Evolutionary conservation across 2,113 vertebrate species (phyloP).

Genomic region (Oreochromis niloticus): DNA sequence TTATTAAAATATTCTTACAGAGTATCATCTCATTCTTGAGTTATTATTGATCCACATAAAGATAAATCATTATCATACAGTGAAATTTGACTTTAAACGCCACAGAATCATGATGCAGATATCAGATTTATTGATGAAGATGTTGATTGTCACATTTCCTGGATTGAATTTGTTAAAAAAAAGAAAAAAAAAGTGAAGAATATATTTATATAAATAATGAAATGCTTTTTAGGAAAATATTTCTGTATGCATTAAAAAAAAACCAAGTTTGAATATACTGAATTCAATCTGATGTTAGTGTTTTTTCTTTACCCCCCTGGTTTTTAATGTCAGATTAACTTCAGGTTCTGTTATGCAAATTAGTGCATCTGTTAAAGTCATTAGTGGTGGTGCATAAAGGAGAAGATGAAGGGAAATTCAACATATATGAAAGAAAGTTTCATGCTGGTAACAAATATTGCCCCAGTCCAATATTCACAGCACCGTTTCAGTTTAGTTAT

Average conservation of each 20-base stretch:
- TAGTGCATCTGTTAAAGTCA: background rate
- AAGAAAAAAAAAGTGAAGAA: background rate
- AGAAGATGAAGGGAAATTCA: background rate
- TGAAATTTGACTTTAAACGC: background rate
- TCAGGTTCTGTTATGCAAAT: background rate
- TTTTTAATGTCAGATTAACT: background rate
- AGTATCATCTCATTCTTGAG: too few species aligned
- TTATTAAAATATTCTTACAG: background rate
- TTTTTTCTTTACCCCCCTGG: background rate
- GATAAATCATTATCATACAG: background rate
- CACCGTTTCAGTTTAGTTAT: background rate
- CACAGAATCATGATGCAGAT: background rate
- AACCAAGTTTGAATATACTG: background rate
- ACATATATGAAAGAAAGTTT: background rate
- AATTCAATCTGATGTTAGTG: fast-evolving
- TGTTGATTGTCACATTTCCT: background rate
- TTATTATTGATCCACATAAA: background rate
- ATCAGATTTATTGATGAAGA: background rate
- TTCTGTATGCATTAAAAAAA: background rate
- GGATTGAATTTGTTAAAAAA: background rate
- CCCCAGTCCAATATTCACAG: background rate
- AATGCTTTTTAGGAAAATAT: background rate
- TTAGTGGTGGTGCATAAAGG: background rate
- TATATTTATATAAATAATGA: background rate
- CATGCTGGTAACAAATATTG: background rate